A percentile compares a stretch with the other conserved stretches of the same genome.
phyloP scores from a whole-genome alignment of 2,888 invertebrate genomes.

The Lasioglossum villosulum region DNA sequence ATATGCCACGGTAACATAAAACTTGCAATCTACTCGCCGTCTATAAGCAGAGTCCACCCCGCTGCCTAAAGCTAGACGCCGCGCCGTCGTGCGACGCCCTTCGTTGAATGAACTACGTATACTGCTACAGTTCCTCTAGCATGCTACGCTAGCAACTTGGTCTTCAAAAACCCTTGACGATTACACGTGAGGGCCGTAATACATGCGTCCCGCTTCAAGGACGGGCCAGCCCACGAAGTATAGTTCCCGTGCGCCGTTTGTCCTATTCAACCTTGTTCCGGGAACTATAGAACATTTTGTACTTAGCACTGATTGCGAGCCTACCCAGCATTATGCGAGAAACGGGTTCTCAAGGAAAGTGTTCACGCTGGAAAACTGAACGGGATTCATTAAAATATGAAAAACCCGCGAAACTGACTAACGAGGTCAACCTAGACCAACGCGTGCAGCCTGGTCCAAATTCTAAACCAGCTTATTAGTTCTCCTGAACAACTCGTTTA shows the following conservation, averaged over 20 bases:
- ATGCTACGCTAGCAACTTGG: not conserved
- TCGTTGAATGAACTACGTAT: not conserved
- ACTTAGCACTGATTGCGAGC: not conserved
- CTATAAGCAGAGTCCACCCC: not conserved
- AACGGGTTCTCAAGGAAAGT: not conserved
- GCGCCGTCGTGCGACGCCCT: not conserved
- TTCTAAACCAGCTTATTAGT: not conserved
- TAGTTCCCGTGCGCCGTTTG: not conserved
- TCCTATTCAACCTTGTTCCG: slow-evolving; percentile 13
- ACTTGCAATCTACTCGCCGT: not conserved
- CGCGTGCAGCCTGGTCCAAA: not conserved
- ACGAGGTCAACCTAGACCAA: not conserved
- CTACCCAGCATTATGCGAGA: not conserved
- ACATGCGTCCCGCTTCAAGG: not conserved
- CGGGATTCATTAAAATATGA: not conserved
- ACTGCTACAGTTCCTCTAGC: not conserved
- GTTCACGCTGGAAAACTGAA: not conserved
- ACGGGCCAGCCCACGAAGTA: not conserved
- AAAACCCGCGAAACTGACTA: not conserved
- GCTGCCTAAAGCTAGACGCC: not conserved
- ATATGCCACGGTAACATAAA: not conserved
- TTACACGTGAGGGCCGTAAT: not conserved
- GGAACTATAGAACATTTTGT: not conserved
- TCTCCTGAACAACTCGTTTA: too few species aligned
- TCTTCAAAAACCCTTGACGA: not conserved